These are phyloP conservation scores for Ramazzottius varieornatus DNA, from an alignment of 2,888 invertebrate genomes.

Conservation along the genomic window DNA sequence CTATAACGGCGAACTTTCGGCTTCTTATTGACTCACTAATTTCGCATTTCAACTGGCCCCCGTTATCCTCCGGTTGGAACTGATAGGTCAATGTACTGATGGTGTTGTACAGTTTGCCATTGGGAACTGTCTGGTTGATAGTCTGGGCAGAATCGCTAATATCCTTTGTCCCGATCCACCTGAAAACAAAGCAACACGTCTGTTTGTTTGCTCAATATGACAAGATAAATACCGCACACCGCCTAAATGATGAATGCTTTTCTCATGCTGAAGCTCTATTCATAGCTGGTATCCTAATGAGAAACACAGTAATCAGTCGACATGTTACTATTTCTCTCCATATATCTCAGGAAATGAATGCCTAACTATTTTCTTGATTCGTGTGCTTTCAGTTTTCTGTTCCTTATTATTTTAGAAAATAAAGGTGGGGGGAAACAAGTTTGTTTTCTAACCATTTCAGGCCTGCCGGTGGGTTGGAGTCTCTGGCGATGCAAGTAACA, in stretches of 20 bases:
- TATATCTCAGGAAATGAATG: too few species aligned
- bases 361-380: too few species aligned
- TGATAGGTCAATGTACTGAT: constrained; percentile 3
- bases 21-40: too few species aligned
- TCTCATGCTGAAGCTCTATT: background rate
- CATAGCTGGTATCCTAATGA: background rate
- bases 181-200: background rate
- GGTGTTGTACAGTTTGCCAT: background rate
- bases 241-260: background rate
- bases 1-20: too few species aligned
- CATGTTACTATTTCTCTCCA: too few species aligned
- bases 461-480: background rate
- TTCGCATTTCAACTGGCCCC: constrained; percentile 1
- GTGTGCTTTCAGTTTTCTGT: too few species aligned
- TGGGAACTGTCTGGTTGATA: background rate
- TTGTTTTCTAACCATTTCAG: background rate
- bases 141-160: background rate
- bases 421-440: background rate
- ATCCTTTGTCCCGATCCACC: background rate
- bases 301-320: too few species aligned
- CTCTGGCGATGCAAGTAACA: background rate
- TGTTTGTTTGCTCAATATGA: background rate
- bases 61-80: background rate
- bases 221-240: too few species aligned
- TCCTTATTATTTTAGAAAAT: background rate